phyloP scores from a whole-genome alignment of 1,140 invertebrate genomes.

The Leucophenga varia region DNA sequence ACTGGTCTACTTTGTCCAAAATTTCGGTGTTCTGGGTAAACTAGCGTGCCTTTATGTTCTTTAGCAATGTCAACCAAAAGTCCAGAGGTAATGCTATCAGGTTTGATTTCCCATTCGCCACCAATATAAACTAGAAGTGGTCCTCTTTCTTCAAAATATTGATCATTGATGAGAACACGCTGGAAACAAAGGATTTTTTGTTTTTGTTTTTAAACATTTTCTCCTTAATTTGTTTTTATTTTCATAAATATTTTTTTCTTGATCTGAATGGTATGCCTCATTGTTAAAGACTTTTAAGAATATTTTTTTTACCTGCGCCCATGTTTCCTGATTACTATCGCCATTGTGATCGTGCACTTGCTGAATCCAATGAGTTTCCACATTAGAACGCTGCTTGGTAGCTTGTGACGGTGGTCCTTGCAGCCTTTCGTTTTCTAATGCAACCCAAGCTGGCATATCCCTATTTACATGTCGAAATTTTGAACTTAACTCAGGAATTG shows the following conservation, averaged over 20 bases:
- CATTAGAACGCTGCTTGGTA: not conserved
- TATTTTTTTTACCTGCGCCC: conserved; percentile 64
- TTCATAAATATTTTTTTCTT: not conserved
- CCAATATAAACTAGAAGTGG: conserved; percentile 59
- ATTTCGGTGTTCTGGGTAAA: conserved; percentile 73
- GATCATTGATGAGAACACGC: conserved; percentile 62
- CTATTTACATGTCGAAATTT: too few species aligned
- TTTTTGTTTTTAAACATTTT: too few species aligned
- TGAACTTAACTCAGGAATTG: too few species aligned
- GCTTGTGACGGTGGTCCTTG: conserved; percentile 5
- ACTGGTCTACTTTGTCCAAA: conserved; percentile 72
- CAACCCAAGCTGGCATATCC: too few species aligned
- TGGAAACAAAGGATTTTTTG: not conserved
- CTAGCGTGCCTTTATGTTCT: conserved; percentile 63
- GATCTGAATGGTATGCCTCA: not conserved
- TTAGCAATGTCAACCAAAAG: conserved; percentile 63
- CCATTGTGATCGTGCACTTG: conserved; percentile 69
- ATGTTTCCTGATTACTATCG: conserved; percentile 62
- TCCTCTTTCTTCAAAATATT: conserved; percentile 59
- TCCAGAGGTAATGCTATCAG: too few species aligned
- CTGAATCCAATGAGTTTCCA: conserved; percentile 9
- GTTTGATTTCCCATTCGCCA: too few species aligned
- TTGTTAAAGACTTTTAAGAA: too few species aligned
- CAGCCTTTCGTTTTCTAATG: too few species aligned
- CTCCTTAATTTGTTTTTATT: too few species aligned